Evolutionary conservation across 2,797 vertebrate species (phyloP).

Genomic region (Cyclura pinguis): DNA sequence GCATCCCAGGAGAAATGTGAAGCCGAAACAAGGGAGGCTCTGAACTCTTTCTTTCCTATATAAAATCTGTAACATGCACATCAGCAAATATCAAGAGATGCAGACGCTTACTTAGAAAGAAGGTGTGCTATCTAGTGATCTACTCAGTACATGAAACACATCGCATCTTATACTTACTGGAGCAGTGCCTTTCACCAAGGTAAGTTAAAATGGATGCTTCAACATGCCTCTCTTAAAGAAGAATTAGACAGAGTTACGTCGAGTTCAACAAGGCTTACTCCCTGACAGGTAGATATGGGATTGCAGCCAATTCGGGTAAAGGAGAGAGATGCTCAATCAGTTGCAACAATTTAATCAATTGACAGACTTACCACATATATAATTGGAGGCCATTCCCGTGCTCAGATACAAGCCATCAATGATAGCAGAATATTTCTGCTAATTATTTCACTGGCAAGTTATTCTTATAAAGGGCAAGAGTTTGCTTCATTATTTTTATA

Average conservation of each 20-base stretch:
- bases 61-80: background rate
- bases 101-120: background rate
- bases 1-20: background rate
- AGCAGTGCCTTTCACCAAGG: background rate
- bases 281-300: background rate
- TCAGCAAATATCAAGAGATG: background rate
- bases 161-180: background rate
- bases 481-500: background rate
- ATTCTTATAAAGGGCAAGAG: background rate
- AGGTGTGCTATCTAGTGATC: background rate
- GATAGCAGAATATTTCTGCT: background rate
- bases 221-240: background rate
- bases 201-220: background rate
- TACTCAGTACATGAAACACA: background rate
- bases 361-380: background rate
- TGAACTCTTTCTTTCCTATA: background rate
- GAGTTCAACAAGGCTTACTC: background rate
- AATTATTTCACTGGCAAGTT: background rate
- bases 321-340: background rate
- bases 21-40: background rate
- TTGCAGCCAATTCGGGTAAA: no score
- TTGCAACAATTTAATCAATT: background rate
- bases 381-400: background rate
- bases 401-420: background rate
- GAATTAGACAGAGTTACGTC: background rate